Percentiles rank a stretch among this genome's conserved stretches.
Evolutionary conservation across 2,113 vertebrate species (phyloP).

Genomic region (Meleagris gallopavo): DNA sequence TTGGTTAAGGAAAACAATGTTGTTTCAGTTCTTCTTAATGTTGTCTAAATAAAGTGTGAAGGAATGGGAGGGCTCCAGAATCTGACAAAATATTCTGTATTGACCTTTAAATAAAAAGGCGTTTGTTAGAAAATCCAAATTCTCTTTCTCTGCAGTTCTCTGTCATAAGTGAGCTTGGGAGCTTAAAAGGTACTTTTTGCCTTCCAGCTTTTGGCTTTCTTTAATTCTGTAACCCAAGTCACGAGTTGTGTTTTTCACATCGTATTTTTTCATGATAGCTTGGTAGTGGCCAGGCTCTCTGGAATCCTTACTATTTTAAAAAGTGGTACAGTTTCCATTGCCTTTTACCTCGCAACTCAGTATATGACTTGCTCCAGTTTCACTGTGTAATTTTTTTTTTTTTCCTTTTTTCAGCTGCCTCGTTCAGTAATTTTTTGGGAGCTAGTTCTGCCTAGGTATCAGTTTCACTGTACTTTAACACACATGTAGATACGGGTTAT

Average conservation of each 20-base stretch:
- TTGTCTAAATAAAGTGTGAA: not conserved
- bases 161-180: not conserved
- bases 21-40: not conserved
- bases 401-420: not conserved
- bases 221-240: not conserved
- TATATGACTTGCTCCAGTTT: not conserved
- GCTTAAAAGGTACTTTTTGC: not conserved
- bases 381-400: not conserved
- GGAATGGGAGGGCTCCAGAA: not conserved
- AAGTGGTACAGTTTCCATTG: not conserved
- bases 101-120: not conserved
- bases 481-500: fast-evolving
- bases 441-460: not conserved
- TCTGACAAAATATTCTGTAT: not conserved
- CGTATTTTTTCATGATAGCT: not conserved
- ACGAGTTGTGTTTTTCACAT: not conserved
- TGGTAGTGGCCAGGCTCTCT: not conserved
- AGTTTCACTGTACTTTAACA: not conserved
- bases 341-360: not conserved
- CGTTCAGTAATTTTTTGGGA: not conserved
- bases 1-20: not conserved
- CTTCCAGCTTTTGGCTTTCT: not conserved
- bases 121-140: not conserved
- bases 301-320: not conserved
- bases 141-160: not conserved